A percentile compares a stretch with the other conserved stretches of the same genome.
phyloP scores from a whole-genome alignment of 2,888 invertebrate species.

The Arge pagana region DNA sequence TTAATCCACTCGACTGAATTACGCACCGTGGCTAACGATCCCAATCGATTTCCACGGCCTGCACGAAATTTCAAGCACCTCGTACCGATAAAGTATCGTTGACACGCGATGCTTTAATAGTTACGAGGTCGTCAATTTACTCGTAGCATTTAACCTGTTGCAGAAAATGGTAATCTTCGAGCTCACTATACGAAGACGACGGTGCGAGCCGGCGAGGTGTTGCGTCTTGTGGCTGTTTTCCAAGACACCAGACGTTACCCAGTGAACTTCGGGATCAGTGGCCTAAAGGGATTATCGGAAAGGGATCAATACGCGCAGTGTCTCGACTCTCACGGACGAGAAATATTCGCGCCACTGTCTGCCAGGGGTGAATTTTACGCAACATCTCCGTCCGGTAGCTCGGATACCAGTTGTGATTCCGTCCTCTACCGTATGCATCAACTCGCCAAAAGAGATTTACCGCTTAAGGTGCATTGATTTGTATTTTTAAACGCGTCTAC shows the following conservation, averaged over 20 bases:
- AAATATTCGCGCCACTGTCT: constrained; percentile 61
- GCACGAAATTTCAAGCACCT: too few species aligned
- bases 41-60: too few species aligned
- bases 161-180: constrained; percentile 54
- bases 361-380: constrained; percentile 63
- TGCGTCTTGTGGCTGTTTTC: constrained; percentile 62
- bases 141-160: too few species aligned
- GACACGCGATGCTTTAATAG: too few species aligned
- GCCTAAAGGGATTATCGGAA: constrained; percentile 43
- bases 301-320: constrained; percentile 62
- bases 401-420: constrained; percentile 54
- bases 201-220: constrained; percentile 60
- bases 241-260: constrained; percentile 59
- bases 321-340: constrained; percentile 56
- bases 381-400: constrained; percentile 56
- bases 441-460: constrained; percentile 59
- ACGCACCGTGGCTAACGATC: too few species aligned
- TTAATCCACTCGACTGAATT: too few species aligned
- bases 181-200: constrained; percentile 60
- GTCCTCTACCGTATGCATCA: constrained; percentile 61
- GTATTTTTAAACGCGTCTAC: too few species aligned
- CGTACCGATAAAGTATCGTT: too few species aligned
- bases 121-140: too few species aligned
- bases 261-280: constrained; percentile 54
- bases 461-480: constrained; percentile 51